Evolutionary conservation across 1,140 invertebrate genomes (phyloP).

Genomic region (Macrosteles quadrilineatus): DNA sequence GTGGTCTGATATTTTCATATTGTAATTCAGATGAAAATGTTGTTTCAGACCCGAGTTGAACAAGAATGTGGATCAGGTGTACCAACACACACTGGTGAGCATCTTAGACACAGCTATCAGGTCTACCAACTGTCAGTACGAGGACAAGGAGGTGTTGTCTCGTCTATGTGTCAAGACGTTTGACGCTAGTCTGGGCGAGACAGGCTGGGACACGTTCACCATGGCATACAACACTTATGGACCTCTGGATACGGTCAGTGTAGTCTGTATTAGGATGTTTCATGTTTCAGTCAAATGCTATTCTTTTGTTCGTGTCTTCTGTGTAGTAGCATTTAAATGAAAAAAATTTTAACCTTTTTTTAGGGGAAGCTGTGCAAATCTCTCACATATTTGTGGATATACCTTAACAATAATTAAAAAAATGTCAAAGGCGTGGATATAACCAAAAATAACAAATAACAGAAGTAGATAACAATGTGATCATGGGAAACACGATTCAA

Average conservation of each 20-base stretch:
- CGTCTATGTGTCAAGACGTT: conserved; percentile 85
- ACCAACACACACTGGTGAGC: conserved; percentile 84
- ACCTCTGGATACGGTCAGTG: conserved; percentile 81
- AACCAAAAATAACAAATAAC: no score
- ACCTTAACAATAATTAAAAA: no score
- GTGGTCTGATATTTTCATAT: no score
- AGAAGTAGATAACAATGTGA: no score
- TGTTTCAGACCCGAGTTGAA: conserved; percentile 77
- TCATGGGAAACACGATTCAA: no score
- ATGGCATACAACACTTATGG: conserved; percentile 92
- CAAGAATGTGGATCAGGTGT: conserved; percentile 84
- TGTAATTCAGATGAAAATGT: no score
- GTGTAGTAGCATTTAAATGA: no score
- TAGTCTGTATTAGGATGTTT: conserved; percentile 18
- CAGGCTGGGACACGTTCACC: conserved; percentile 95
- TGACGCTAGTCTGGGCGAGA: conserved; percentile 73
- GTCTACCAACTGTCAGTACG: conserved; percentile 93
- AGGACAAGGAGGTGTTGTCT: conserved; percentile 86
- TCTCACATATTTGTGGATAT: no score
- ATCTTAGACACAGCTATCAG: conserved; percentile 90
- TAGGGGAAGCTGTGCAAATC: no score
- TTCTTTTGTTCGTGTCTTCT: no score
- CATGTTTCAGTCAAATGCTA: conserved; percentile 9
- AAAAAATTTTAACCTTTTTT: no score
- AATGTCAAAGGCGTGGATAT: no score